These are phyloP conservation scores for Denticeps clupeoides DNA, from an alignment of 2,797 vertebrate genomes.

Conservation along the genomic window DNA sequence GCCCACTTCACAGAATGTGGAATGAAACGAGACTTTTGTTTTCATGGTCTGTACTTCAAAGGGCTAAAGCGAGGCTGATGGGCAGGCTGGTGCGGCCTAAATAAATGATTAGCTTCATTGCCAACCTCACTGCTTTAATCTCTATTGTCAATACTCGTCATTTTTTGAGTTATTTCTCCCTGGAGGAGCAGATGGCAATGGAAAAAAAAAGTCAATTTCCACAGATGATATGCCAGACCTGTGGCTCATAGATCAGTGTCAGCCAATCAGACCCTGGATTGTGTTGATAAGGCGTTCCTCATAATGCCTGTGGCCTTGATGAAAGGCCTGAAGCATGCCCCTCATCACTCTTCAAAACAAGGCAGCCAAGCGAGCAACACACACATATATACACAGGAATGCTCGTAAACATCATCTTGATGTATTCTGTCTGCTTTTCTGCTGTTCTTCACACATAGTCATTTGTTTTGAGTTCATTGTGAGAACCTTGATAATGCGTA, in stretches of 20 bases:
- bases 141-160: constrained; percentile 17
- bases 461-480: too few species aligned
- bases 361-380: not conserved
- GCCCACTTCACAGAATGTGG: too few species aligned
- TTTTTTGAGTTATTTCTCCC: constrained; percentile 19
- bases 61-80: not conserved
- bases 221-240: constrained; percentile 18
- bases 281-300: constrained; percentile 22
- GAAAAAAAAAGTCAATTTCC: constrained; percentile 27
- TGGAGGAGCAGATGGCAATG: constrained; percentile 6
- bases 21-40: not conserved
- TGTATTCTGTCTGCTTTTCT: too few species aligned
- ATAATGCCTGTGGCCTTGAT: constrained; percentile 25
- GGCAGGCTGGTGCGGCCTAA: constrained; percentile 7
- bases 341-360: constrained; percentile 28
- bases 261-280: constrained; percentile 31
- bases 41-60: not conserved
- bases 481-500: too few species aligned
- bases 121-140: constrained; percentile 13
- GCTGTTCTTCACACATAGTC: too few species aligned
- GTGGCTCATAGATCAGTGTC: constrained; percentile 27
- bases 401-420: too few species aligned
- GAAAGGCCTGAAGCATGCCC: constrained; percentile 16
- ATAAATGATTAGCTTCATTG: constrained; percentile 19
- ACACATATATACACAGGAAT: too few species aligned